Conservation (phyloP, 2,888 invertebrate species). For the Limnephilus lunatus region DNA sequence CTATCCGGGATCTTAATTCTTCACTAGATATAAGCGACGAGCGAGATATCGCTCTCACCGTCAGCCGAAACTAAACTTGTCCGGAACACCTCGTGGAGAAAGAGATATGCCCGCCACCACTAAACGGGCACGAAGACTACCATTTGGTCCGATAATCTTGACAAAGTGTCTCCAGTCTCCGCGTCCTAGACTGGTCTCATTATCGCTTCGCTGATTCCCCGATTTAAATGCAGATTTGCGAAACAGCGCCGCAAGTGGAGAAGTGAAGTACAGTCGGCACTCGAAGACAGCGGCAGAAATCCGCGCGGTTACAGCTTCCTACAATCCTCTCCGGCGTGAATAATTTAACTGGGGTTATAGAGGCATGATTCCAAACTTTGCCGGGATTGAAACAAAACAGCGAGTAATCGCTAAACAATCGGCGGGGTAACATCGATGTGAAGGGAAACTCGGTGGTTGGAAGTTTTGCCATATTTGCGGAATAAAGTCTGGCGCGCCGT, state of each 20-base stretch:
- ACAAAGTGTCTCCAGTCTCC: constrained; percentile 18
- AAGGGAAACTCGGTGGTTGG: constrained; percentile 38
- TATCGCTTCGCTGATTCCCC: constrained; percentile 74
- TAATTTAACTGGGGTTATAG: constrained; percentile 61
- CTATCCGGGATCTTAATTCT: constrained; percentile 17
- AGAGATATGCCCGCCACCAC: neutral
- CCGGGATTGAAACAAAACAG: constrained; percentile 62
- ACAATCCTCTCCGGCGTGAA: constrained; percentile 57
- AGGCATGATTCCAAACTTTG: constrained; percentile 60
- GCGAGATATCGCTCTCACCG: neutral
- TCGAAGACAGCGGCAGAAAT: constrained; percentile 28
- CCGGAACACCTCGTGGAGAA: neutral
- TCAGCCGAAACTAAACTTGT: constrained; percentile 9
- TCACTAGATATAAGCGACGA: neutral
- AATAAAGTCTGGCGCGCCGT: constrained; percentile 45
- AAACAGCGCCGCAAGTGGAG: constrained; percentile 40
- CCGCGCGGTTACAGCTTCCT: constrained; percentile 52
- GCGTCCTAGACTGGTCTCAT: constrained; percentile 68
- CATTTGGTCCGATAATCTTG: constrained; percentile 41
- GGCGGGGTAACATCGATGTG: constrained; percentile 33
- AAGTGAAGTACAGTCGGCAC: constrained; percentile 38
- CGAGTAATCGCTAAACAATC: constrained; percentile 62
- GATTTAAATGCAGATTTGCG: constrained; percentile 78
- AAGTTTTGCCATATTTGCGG: constrained; percentile 62
- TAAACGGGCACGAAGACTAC: constrained; percentile 21